Evolutionary conservation across 2,888 invertebrate genomes (phyloP).

Genomic region (Carcina quercana): DNA sequence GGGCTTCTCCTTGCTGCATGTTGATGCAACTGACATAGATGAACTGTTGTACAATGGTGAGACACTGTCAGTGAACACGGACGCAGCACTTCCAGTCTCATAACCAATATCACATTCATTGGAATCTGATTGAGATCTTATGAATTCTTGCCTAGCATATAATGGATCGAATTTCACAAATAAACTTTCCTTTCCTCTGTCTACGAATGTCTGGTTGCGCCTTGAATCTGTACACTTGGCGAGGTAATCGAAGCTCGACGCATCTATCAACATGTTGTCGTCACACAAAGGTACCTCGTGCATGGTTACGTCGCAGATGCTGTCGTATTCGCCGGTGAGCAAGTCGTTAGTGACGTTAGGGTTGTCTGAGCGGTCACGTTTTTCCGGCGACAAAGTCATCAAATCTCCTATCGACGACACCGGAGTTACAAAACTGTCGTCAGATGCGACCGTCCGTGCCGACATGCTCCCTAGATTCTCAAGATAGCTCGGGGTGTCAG

Average conservation of each 20-base stretch:
- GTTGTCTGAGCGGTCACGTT: slow-evolving; percentile 25
- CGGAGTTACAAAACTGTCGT: slow-evolving; percentile 50
- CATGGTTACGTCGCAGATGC: slow-evolving; percentile 61
- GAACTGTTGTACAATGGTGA: slow-evolving; percentile 44
- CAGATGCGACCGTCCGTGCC: slow-evolving; percentile 34
- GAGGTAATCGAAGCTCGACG: slow-evolving; percentile 72
- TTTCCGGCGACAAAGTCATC: slow-evolving; percentile 49
- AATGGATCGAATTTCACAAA: slow-evolving; percentile 79
- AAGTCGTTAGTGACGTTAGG: slow-evolving; percentile 45
- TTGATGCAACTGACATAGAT: slow-evolving; percentile 31
- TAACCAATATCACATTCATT: slow-evolving; percentile 56
- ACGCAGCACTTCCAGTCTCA: slow-evolving; percentile 56
- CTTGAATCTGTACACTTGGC: slow-evolving; percentile 60
- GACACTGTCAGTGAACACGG: slow-evolving; percentile 38
- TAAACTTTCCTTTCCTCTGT: slow-evolving; percentile 75
- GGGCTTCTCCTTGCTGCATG: slow-evolving; percentile 45
- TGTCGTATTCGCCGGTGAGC: slow-evolving; percentile 57
- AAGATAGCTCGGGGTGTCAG: slow-evolving; percentile 9
- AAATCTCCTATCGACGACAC: slow-evolving; percentile 54
- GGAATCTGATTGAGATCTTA: slow-evolving; percentile 34
- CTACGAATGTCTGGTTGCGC: slow-evolving; percentile 40
- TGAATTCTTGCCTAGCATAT: slow-evolving; percentile 40
- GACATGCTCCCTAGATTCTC: slow-evolving; percentile 27
- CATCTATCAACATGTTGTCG: slow-evolving; percentile 68
- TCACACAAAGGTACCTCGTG: slow-evolving; percentile 47